Percentiles rank a stretch among this genome's conserved stretches.
phyloP scores from a whole-genome alignment of 1,140 invertebrate genomes.

The Pantala flavescens region DNA sequence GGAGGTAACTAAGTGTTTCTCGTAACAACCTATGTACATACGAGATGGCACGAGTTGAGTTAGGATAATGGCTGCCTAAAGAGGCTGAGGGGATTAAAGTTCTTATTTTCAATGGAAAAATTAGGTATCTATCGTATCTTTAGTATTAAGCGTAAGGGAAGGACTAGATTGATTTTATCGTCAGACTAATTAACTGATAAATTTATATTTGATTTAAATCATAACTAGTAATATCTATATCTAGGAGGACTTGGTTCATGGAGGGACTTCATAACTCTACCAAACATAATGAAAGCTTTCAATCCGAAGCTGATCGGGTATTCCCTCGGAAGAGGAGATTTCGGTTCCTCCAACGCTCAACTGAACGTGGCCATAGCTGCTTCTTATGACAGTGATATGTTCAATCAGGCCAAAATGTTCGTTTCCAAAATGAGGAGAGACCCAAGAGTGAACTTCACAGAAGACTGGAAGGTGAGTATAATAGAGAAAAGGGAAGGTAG shows the following conservation, averaged over 20 bases:
- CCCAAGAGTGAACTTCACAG: conserved; percentile 46
- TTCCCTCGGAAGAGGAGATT: conserved; percentile 58
- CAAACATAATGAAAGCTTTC: conserved; percentile 54
- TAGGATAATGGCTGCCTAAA: no score
- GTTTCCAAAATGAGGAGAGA: conserved; percentile 58
- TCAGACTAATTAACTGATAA: no score
- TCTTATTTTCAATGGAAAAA: no score
- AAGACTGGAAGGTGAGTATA: conserved; percentile 62
- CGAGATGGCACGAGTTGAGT: no score
- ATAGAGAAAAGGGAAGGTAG: no score
- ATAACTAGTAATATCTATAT: no score
- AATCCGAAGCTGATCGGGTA: conserved; percentile 55
- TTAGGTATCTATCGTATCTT: no score
- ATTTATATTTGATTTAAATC: no score
- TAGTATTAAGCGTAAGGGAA: no score
- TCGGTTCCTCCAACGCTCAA: conserved; percentile 48
- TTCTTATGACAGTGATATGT: conserved; percentile 55
- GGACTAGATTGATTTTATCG: no score
- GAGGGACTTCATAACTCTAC: conserved; percentile 55
- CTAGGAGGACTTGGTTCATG: conserved; percentile 57
- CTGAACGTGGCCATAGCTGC: conserved; percentile 61
- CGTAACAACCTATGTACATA: no score
- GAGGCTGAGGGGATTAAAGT: no score
- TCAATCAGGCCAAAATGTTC: conserved; percentile 50
- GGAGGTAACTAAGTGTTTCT: conserved; percentile 38